Evolutionary conservation across 2,113 vertebrate genomes (phyloP).

Genomic region (Eublepharis macularius): DNA sequence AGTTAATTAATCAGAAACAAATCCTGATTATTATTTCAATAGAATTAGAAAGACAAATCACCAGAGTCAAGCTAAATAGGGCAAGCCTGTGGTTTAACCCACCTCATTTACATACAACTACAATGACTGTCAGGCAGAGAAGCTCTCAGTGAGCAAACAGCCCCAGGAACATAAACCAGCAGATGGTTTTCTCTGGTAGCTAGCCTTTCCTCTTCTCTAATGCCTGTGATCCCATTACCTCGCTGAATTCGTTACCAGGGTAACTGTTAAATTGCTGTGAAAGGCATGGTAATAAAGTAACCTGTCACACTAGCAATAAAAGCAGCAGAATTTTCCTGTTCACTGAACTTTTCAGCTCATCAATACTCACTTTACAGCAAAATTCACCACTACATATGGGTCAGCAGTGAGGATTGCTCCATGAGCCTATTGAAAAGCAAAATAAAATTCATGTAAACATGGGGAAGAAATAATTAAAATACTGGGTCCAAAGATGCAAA

Average conservation of each 20-base stretch:
- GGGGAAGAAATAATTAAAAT: slow-evolving; percentile 68
- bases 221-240: slow-evolving; percentile 86
- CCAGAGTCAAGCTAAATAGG: slow-evolving; percentile 76
- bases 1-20: slow-evolving; percentile 86
- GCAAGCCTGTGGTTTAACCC: slow-evolving; percentile 80
- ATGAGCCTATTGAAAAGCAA: slow-evolving; percentile 73
- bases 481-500: slow-evolving; percentile 42
- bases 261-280: slow-evolving; percentile 89
- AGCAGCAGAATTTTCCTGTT: slow-evolving; percentile 87
- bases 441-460: slow-evolving; percentile 78
- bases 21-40: slow-evolving; percentile 84
- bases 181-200: slow-evolving; percentile 79
- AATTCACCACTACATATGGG: slow-evolving; percentile 74
- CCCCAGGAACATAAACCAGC: slow-evolving; percentile 76
- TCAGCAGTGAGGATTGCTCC: slow-evolving; percentile 73
- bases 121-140: slow-evolving; percentile 63
- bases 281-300: slow-evolving; percentile 88
- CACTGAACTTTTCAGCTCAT: slow-evolving; percentile 86
- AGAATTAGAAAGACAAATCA: slow-evolving; percentile 84
- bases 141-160: slow-evolving; percentile 70
- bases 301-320: slow-evolving; percentile 86
- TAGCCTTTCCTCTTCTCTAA: slow-evolving; percentile 75
- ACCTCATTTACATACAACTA: slow-evolving; percentile 75
- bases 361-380: slow-evolving; percentile 82
- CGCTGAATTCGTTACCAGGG: slow-evolving; percentile 86